These are phyloP conservation scores for Diplodus sargus DNA, from an alignment of 2,797 vertebrate species.

Conservation along the genomic window DNA sequence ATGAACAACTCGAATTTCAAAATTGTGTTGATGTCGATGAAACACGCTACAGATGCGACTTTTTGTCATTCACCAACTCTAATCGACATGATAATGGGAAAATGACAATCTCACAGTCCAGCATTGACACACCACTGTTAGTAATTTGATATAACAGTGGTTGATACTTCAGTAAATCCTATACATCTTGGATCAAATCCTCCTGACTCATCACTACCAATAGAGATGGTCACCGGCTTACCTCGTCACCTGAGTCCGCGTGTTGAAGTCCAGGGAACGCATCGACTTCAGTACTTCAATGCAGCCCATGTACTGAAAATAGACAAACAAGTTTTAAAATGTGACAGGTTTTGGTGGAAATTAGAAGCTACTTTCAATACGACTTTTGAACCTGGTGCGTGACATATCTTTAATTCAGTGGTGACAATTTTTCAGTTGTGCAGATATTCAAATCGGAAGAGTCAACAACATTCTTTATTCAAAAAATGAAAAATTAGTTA, in stretches of 20 bases:
- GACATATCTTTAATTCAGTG: too few relatives aligned
- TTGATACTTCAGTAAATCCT: constrained; percentile 13
- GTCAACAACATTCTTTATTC: neutral
- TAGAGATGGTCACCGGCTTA: constrained; percentile 68
- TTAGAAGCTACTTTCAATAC: neutral
- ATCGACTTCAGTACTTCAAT: constrained; percentile 97
- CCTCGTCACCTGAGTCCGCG: constrained; percentile 97
- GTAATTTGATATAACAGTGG: constrained; percentile 17
- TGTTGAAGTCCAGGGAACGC: constrained; percentile 97
- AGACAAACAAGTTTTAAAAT: constrained; percentile 13
- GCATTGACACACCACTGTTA: neutral
- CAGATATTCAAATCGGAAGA: too few relatives aligned
- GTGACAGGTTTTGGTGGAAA: neutral
- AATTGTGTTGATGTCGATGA: neutral
- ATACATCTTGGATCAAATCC: constrained; percentile 46
- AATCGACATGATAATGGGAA: neutral
- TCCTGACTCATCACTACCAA: constrained; percentile 38
- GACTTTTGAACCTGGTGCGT: neutral
- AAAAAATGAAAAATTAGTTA: neutral
- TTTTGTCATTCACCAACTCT: neutral
- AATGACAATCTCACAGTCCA: neutral
- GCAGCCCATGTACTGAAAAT: constrained; percentile 96
- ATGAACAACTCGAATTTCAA: neutral
- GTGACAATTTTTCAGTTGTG: too few relatives aligned
- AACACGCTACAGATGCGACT: constrained; percentile 1